phyloP scores from a whole-genome alignment of 2,113 vertebrate genomes.

The Neopipo cinnamomea region DNA sequence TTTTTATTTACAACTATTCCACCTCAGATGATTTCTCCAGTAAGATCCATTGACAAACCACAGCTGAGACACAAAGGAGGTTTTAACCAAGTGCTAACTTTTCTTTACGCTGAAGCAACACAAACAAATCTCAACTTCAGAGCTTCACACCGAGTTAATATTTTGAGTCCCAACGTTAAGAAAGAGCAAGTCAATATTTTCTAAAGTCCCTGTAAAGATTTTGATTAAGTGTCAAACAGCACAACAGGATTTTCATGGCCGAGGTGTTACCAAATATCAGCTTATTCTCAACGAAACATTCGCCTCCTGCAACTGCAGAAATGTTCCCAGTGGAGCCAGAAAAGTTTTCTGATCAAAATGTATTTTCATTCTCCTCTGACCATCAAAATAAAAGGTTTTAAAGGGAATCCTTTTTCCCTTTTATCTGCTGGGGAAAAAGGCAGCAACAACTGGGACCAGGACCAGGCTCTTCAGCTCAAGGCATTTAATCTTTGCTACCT shows the following conservation, averaged over 20 bases:
- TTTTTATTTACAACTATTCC: not conserved
- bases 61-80: not conserved
- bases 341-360: not conserved
- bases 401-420: not conserved
- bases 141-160: not conserved
- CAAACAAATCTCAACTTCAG: not conserved
- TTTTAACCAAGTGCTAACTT: not conserved
- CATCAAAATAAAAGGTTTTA: not conserved
- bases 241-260: not conserved
- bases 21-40: not conserved
- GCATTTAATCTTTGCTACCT: not conserved
- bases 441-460: not conserved
- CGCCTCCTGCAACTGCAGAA: not conserved
- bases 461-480: not conserved
- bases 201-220: not conserved
- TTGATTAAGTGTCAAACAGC: not conserved
- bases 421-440: not conserved
- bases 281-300: not conserved
- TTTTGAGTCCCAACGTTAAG: not conserved
- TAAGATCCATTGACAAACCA: not conserved
- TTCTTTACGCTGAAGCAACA: not conserved
- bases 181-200: not conserved
- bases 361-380: not conserved
- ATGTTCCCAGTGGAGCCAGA: not conserved
- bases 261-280: not conserved